These are phyloP conservation scores for Athalia cordata DNA, from an alignment of 2,888 invertebrate species.

Conservation along the genomic window DNA sequence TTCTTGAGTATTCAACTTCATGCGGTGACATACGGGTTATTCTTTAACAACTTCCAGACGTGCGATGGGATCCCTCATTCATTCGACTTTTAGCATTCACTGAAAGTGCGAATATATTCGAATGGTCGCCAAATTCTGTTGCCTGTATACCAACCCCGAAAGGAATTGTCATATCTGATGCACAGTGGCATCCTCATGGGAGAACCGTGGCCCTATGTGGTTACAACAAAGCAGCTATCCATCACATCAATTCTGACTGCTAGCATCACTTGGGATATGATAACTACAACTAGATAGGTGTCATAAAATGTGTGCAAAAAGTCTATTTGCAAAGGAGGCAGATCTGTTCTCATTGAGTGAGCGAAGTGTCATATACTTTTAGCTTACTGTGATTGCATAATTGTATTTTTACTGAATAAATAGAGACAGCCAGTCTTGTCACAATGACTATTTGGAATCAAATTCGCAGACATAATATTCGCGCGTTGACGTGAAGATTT, in stretches of 20 bases:
- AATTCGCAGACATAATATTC: too few species aligned
- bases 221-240: constrained; percentile 64
- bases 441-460: too few species aligned
- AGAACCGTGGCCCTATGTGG: constrained; percentile 61
- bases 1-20: constrained; percentile 14
- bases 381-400: too few species aligned
- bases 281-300: too few species aligned
- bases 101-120: constrained; percentile 62
- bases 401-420: too few species aligned
- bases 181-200: constrained; percentile 63
- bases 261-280: too few species aligned
- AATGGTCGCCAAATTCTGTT: constrained; percentile 63
- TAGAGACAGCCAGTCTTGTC: too few species aligned
- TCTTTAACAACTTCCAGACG: constrained; percentile 54
- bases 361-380: too few species aligned
- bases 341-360: too few species aligned
- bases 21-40: background rate
- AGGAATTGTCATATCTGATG: constrained; percentile 63
- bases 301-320: too few species aligned
- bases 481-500: too few species aligned
- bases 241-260: background rate
- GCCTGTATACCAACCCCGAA: constrained; percentile 59
- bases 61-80: constrained; percentile 62
- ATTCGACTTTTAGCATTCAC: constrained; percentile 62
- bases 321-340: too few species aligned